Evolutionary conservation across 2,113 vertebrate species (phyloP), one percentile per base, ranked within the genome.

Genomic region (Triplophysa dalaica): DNA sequence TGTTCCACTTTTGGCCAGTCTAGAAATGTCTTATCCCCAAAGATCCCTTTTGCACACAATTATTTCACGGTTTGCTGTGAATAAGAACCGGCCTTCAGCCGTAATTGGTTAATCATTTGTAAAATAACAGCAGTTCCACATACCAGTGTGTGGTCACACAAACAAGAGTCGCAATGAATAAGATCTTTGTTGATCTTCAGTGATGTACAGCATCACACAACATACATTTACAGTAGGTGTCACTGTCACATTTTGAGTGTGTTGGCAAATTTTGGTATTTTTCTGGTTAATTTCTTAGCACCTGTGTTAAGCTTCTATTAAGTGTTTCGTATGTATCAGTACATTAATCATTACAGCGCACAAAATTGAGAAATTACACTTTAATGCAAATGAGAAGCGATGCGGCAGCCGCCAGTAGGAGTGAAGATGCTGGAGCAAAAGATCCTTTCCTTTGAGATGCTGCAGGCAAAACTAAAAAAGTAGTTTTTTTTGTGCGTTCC

Each of bases 91-190:
- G n/a, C 68, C 50, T 50, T 50, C 63, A 65, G 48, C 33, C 11
- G 70, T 17, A 19, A 50, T 83, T 14, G 11, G 73, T 77, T 80
- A 80, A 80, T 80, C 61, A 80, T 83, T 83, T 77, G 60, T 75
- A 62, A 64, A 66, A 61, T 22, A 58, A 41, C 11, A 38, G 58
- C 70, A 75, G 64, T 72, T 79, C 3, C n/a, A 45, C 73, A 83
- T 83, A 58, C 60, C 50, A 72, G 33, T 56, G 58, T 48, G 19
- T 60, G 19, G 7, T 43, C 66, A 68, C 41, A 41, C 6, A 16
- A 54, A 17, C 16, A 54, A 54, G 52, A 17, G 19, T 58, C 8
- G 8, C 8, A 17, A 14, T 14, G 41, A 38, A 58, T 58, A 6
- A 41, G 19, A 73, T 58, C 19, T 72, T 54, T 58, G 54, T 60